Conservation (phyloP, 2,797 vertebrate species). For the Anguilla anguilla region DNA sequence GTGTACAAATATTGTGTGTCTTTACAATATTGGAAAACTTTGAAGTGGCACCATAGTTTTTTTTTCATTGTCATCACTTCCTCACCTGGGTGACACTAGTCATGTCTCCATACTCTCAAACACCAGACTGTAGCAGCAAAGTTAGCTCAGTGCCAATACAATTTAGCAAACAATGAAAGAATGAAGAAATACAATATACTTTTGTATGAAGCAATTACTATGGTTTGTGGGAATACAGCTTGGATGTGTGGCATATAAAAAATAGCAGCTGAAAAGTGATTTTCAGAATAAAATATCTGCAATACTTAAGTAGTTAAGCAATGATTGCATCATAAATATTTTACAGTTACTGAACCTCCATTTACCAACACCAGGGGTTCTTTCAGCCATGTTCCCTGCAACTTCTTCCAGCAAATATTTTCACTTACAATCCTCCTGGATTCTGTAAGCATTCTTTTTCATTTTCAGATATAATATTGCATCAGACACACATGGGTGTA, state of each 20-base stretch:
- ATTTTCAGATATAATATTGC: not conserved
- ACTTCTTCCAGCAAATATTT: not conserved
- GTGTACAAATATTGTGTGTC: not conserved
- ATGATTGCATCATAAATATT: not conserved
- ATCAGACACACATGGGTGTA: not conserved
- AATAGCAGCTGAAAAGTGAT: not conserved
- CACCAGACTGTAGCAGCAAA: not conserved
- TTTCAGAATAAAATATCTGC: not conserved
- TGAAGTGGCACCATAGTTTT: not conserved
- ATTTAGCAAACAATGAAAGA: not conserved
- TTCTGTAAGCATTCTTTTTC: not conserved
- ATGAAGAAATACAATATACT: not conserved
- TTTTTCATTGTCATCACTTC: not conserved
- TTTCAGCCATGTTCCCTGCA: not conserved
- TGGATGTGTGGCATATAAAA: not conserved
- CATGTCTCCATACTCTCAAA: not conserved
- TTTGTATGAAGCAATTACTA: not conserved
- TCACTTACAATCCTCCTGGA: not conserved
- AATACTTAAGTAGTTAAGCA: not conserved
- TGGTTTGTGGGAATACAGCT: not conserved
- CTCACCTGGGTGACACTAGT: not conserved
- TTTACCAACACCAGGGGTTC: not conserved
- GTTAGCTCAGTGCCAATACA: not conserved
- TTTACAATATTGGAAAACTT: not conserved
- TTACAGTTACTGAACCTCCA: not conserved